Base-by-base conservation (phyloP, 2,888 invertebrate species). In the Melanchra persicariae region DNA sequence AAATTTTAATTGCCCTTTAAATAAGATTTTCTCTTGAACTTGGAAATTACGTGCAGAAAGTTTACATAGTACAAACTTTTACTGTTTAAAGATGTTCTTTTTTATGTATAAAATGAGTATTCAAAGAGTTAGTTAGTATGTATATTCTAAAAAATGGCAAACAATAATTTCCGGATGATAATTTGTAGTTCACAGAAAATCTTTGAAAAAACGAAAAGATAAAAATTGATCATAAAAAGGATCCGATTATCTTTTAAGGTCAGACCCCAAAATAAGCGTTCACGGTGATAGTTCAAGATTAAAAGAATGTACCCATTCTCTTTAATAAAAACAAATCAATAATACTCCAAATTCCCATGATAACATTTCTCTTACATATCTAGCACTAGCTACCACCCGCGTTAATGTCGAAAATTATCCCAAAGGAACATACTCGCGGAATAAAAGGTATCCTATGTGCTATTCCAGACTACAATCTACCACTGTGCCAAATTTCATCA, bases 1-100 rank as follows among this genome's bases (percentile, higher is more conserved):
- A 69, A 37, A 54, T 59, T 63, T 71, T 68, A 75, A 69, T 24
- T 55, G 57, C 47, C 17, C 22, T 26, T 69, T 52, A 64, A 70
- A 68, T 62, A 64, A 45, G 24, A 40, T 61, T 62, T 73, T 65
- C 17, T 61, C 49, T 19, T 8, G 4, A 69, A 71, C 58, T 66
- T 67, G 7, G 17, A 54, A 47, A 78, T 66, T 26, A 30, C 22
- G 9, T 49, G 45, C 52, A n/a, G 6, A 52, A 51, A 47, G 17
- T 30, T 59, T 22, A 9, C 49, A 30, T 3, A 9, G 12, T 54
- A 17, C 10, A 22, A 73, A 72, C 49, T 73, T 70, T 37, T 45
- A 8, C 1, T 45, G 8, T n/a, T 9, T 17, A 19, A 8, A 54
- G 7, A 55, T n/a, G 1, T 22, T 37, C 0, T 37, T 10, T 52